Conservation (phyloP, 1,140 invertebrate genomes). For the Wasmannia auropunctata region DNA sequence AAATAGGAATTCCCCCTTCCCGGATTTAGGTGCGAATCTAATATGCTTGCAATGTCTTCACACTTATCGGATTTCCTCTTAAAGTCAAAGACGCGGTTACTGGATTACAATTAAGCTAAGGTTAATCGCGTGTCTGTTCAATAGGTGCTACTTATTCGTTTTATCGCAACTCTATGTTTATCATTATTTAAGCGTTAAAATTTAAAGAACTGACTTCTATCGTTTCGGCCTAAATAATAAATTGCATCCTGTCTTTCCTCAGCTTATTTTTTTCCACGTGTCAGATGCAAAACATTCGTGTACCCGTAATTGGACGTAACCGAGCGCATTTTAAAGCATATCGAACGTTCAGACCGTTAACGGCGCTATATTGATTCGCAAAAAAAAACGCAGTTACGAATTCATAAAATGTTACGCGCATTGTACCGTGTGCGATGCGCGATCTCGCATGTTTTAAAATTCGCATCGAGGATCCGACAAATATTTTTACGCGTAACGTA, state of each 20-base stretch:
- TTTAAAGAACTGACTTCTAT: not conserved
- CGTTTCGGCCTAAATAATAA: not conserved
- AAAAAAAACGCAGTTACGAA: conserved; percentile 26
- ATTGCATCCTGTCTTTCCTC: not conserved
- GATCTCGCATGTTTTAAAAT: conserved; percentile 3
- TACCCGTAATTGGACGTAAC: conserved; percentile 11
- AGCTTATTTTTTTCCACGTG: not conserved
- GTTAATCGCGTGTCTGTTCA: not conserved
- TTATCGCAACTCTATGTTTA: not conserved
- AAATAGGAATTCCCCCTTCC: conserved; percentile 57
- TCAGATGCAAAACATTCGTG: not conserved
- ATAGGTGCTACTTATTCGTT: not conserved
- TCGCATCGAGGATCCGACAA: not conserved
- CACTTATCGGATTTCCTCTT: not conserved
- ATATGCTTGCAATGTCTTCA: conserved; percentile 28
- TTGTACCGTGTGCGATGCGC: not conserved
- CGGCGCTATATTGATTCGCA: not conserved
- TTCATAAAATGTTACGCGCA: conserved; percentile 23
- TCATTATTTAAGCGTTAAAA: too few relatives aligned
- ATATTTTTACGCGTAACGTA: conserved; percentile 10
- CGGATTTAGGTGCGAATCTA: conserved; percentile 35
- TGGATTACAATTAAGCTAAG: not conserved
- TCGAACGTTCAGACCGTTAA: not conserved
- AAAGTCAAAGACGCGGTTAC: not conserved
- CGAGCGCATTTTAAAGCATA: conserved; percentile 3